Conservation (phyloP, 2,888 invertebrate genomes). For the Clepsis dumicolana region DNA sequence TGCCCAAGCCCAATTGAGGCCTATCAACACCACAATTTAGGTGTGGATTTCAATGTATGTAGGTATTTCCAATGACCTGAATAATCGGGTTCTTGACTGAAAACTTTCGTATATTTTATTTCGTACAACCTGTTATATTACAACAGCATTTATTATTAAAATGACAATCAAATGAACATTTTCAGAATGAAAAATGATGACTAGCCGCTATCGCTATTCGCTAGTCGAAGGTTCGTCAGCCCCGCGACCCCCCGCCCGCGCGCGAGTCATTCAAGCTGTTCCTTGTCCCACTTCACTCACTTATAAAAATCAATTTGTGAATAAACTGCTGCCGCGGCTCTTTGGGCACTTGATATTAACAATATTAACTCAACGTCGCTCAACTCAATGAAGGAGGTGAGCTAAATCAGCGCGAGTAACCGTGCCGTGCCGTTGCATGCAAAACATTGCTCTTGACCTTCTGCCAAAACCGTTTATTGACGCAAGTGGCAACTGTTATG, state of each 20-base stretch:
- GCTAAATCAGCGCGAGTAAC: neutral
- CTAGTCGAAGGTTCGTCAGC: conserved; percentile 20
- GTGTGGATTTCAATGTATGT: no score
- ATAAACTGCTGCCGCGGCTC: neutral
- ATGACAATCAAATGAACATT: conserved; percentile 11
- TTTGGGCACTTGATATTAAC: neutral
- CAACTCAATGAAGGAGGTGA: neutral
- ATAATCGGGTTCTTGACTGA: neutral
- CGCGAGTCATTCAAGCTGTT: neutral
- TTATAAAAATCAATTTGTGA: conserved; percentile 9
- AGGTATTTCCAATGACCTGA: neutral
- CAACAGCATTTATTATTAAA: neutral
- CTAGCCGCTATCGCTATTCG: conserved; percentile 3
- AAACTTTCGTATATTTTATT: neutral
- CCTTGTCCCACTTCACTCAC: conserved; percentile 20
- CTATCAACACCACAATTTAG: no score
- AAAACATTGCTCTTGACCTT: conserved; percentile 22
- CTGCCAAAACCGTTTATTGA: conserved; percentile 18
- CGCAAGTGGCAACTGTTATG: conserved; percentile 24
- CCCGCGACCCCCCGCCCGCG: conserved; percentile 1
- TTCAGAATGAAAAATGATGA: conserved; percentile 20
- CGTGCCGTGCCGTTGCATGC: conserved; percentile 1
- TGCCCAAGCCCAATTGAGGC: no score
- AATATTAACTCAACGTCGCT: neutral
- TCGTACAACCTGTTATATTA: neutral